Evolutionary conservation across 2,888 invertebrate species (phyloP).

Genomic region (Trichopria drosophilae): DNA sequence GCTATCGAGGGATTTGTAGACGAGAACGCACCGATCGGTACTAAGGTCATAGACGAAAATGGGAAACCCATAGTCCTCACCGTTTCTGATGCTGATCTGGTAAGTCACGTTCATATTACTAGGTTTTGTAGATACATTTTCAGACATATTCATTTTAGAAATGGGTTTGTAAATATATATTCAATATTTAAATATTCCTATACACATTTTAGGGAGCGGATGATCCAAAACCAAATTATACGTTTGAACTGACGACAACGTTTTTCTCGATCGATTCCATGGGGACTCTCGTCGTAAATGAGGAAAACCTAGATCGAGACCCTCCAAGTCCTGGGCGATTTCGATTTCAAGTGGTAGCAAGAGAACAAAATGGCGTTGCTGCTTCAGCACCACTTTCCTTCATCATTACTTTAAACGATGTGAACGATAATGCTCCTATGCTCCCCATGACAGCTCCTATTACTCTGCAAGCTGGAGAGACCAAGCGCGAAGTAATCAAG

Average conservation of each 20-base stretch:
- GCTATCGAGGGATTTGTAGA: conserved; percentile 77
- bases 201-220: conserved; percentile 67
- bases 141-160: no score
- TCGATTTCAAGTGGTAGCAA: conserved; percentile 85
- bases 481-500: conserved; percentile 69
- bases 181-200: no score
- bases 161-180: no score
- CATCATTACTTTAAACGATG: conserved; percentile 76
- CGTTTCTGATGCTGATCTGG: conserved; percentile 85
- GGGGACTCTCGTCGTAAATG: conserved; percentile 76
- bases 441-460: conserved; percentile 80
- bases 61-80: conserved; percentile 72
- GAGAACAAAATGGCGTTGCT: conserved; percentile 76
- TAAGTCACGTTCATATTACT: conserved; percentile 58
- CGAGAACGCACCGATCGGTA: conserved; percentile 85
- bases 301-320: conserved; percentile 83
- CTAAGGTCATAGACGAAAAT: conserved; percentile 70
- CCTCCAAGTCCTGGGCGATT: conserved; percentile 82
- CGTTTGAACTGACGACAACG: conserved; percentile 81
- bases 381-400: conserved; percentile 83
- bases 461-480: conserved; percentile 77
- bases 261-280: conserved; percentile 78
- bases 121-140: no score
- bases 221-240: conserved; percentile 78
- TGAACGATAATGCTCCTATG: conserved; percentile 85